Percentiles rank a stretch among this genome's conserved stretches.
Evolutionary conservation across 1,140 invertebrate genomes (phyloP).

Genomic region (Pseudobourletiella spinata): DNA sequence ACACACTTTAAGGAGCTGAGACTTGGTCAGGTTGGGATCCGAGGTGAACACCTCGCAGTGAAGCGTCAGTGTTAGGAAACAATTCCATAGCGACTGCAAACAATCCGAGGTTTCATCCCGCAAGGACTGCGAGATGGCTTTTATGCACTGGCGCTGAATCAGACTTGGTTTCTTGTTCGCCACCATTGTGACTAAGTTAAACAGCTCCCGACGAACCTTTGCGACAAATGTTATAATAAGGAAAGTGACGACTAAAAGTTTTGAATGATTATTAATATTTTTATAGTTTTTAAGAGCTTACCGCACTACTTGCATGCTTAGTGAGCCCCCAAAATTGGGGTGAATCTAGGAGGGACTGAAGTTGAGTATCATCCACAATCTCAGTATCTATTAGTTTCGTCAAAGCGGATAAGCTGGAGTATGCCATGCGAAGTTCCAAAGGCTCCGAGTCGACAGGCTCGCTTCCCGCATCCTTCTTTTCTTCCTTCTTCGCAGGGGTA

Average conservation of each 20-base stretch:
- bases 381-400: conserved; percentile 6
- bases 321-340: not conserved
- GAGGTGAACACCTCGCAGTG: conserved; percentile 2
- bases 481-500: not conserved
- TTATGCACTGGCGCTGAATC: conserved; percentile 1
- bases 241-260: not conserved
- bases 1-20: conserved; percentile 18
- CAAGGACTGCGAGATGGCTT: conserved; percentile 1
- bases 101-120: conserved; percentile 17
- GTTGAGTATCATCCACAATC: not conserved
- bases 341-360: not conserved
- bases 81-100: conserved; percentile 20
- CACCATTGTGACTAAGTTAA: not conserved
- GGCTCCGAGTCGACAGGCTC: conserved; percentile 1
- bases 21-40: conserved; percentile 15
- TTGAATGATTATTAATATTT: no score
- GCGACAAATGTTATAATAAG: not conserved
- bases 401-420: conserved; percentile 8
- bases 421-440: conserved; percentile 14
- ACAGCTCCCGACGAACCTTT: conserved; percentile 1
- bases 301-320: conserved; percentile 1
- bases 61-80: conserved; percentile 17
- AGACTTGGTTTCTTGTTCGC: not conserved
- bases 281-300: not conserved
- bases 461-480: not conserved